Evolutionary conservation across 1,140 invertebrate genomes (phyloP).

Genomic region (Tetramorium alpestre): DNA sequence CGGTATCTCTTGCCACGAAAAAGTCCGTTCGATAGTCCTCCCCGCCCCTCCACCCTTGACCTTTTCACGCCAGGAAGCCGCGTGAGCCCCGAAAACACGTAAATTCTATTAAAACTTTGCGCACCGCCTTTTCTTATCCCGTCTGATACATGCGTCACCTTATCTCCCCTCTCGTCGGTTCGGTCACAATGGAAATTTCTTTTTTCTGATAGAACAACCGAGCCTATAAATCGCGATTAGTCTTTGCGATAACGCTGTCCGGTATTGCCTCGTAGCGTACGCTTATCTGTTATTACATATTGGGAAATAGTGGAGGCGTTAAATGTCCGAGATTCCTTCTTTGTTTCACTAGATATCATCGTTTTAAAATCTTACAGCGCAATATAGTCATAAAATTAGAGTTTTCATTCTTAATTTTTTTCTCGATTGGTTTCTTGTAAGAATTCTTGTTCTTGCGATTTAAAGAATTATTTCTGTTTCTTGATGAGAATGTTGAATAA

Average conservation of each 20-base stretch:
- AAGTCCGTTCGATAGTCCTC: neutral
- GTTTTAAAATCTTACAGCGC: neutral
- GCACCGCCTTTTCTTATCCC: neutral
- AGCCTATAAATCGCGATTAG: slow-evolving; percentile 53
- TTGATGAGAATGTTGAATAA: neutral
- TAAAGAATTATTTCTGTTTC: neutral
- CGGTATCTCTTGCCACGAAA: neutral
- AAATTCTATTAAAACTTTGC: slow-evolving; percentile 55
- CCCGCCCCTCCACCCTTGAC: neutral
- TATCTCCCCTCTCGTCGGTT: slow-evolving; percentile 12
- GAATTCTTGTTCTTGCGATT: neutral
- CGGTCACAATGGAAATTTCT: slow-evolving; percentile 42
- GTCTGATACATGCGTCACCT: slow-evolving; percentile 13
- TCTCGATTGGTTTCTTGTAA: neutral
- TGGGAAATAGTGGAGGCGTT: slow-evolving; percentile 41
- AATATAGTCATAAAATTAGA: neutral
- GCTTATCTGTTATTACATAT: slow-evolving; percentile 52
- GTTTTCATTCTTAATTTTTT: neutral
- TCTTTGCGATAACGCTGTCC: slow-evolving; percentile 6
- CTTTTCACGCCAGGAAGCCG: neutral
- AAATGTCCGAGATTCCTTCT: neutral
- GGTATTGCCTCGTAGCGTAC: neutral
- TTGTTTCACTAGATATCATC: neutral
- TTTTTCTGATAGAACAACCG: neutral
- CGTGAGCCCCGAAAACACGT: slow-evolving; percentile 9